phyloP scores from a whole-genome alignment of 2,797 vertebrate genomes.

The Sarcoramphus papa region DNA sequence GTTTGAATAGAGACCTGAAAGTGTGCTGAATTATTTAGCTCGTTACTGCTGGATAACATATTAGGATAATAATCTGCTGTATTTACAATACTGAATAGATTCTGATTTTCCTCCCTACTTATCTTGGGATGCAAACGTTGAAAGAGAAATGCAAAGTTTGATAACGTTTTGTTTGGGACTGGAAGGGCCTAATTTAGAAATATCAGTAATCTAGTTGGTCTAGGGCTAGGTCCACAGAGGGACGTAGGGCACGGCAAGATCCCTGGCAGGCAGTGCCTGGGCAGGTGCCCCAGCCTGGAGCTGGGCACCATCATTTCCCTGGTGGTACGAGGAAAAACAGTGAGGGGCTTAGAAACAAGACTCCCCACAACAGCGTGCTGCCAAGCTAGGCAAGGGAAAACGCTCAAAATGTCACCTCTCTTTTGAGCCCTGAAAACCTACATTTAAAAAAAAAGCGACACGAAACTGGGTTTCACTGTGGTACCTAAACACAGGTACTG shows the following conservation, averaged over 20 bases:
- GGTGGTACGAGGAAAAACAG: not conserved
- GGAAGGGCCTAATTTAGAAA: not conserved
- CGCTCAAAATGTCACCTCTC: not conserved
- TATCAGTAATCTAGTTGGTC: not conserved
- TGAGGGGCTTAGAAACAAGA: not conserved
- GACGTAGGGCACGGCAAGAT: rapidly evolving
- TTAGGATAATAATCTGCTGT: conserved; percentile 21
- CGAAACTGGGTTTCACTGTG: rapidly evolving
- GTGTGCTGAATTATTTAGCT: conserved; percentile 26
- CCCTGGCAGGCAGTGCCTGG: rapidly evolving
- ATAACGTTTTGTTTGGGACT: not conserved
- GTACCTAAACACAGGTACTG: not conserved
- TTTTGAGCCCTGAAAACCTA: not conserved
- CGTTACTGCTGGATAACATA: not conserved
- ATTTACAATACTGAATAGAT: conserved; percentile 30
- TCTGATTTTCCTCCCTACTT: conserved; percentile 7
- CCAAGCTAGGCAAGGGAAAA: not conserved
- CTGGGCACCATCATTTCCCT: not conserved
- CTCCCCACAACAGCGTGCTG: rapidly evolving
- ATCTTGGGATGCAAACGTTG: rapidly evolving
- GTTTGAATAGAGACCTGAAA: conserved; percentile 9
- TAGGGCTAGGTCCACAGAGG: not conserved
- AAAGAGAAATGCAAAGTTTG: not conserved
- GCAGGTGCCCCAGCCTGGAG: not conserved
- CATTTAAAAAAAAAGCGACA: not conserved